Conservation (phyloP, 1,140 invertebrate species). For the Varroa destructor region DNA sequence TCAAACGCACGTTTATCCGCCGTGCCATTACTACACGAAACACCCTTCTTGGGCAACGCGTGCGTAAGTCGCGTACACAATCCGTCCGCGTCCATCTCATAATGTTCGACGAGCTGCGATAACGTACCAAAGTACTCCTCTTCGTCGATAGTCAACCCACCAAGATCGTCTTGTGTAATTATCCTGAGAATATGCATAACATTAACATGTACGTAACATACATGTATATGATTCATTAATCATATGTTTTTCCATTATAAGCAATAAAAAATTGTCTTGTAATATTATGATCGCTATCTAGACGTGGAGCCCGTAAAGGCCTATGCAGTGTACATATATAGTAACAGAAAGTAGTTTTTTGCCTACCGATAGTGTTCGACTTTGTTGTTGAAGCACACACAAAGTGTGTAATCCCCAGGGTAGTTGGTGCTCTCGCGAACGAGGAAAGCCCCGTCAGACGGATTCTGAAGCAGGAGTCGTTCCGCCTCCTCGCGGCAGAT, state of each 20-base stretch:
- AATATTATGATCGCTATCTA: too few relatives aligned
- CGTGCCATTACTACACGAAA: constrained; percentile 39
- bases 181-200: not conserved
- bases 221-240: too few relatives aligned
- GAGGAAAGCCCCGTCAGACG: constrained; percentile 79
- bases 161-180: constrained; percentile 17
- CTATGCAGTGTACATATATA: constrained; percentile 41
- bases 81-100: constrained; percentile 92
- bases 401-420: constrained; percentile 95
- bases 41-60: constrained; percentile 65
- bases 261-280: too few relatives aligned
- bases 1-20: constrained; percentile 60
- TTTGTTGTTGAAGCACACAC: constrained; percentile 79
- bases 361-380: constrained; percentile 68
- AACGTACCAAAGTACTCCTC: constrained; percentile 95
- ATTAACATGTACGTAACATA: too few relatives aligned
- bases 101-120: constrained; percentile 90
- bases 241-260: too few relatives aligned
- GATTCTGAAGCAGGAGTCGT: constrained; percentile 54
- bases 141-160: constrained; percentile 78
- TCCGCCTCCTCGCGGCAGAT: constrained; percentile 89
- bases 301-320: not conserved
- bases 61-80: constrained; percentile 80
- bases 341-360: constrained; percentile 75
- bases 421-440: constrained; percentile 96